Evolutionary conservation across 2,113 vertebrate genomes (phyloP).

Genomic region (Protomyctophum bolini): DNA sequence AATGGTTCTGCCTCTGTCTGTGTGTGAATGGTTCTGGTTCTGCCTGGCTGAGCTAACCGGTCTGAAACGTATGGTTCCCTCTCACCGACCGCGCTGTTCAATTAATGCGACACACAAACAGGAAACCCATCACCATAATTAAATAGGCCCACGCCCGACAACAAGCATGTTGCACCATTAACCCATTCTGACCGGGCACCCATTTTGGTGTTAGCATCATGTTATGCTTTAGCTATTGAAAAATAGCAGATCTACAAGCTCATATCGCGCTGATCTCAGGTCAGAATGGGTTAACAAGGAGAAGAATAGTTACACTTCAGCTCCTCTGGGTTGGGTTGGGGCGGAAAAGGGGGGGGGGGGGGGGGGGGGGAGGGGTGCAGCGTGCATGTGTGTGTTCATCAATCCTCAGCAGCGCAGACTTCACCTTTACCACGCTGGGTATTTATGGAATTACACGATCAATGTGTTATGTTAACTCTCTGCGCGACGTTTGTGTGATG

Average conservation of each 20-base stretch:
- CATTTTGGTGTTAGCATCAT: too few species aligned
- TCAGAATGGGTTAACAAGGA: too few species aligned
- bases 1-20: neutral
- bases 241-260: too few species aligned
- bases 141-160: conserved; percentile 51
- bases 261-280: too few species aligned
- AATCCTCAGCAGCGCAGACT: conserved; percentile 31
- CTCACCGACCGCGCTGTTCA: conserved; percentile 45
- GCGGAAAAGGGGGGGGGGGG: too few species aligned
- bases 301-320: conserved; percentile 34
- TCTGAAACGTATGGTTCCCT: conserved; percentile 35
- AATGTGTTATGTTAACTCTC: conserved; percentile 51
- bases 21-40: too few species aligned
- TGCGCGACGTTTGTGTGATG: conserved; percentile 32
- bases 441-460: conserved; percentile 60
- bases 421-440: conserved; percentile 24
- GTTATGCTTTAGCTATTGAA: too few species aligned
- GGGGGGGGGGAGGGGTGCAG: too few species aligned
- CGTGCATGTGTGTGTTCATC: conserved; percentile 13
- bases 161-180: neutral
- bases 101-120: conserved; percentile 63
- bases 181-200: too few species aligned
- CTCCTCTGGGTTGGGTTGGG: neutral
- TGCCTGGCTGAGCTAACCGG: conserved; percentile 47
- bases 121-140: conserved; percentile 51